phyloP scores from a whole-genome alignment of 2,113 vertebrate genomes.

The Ornithorhynchus anatinus region DNA sequence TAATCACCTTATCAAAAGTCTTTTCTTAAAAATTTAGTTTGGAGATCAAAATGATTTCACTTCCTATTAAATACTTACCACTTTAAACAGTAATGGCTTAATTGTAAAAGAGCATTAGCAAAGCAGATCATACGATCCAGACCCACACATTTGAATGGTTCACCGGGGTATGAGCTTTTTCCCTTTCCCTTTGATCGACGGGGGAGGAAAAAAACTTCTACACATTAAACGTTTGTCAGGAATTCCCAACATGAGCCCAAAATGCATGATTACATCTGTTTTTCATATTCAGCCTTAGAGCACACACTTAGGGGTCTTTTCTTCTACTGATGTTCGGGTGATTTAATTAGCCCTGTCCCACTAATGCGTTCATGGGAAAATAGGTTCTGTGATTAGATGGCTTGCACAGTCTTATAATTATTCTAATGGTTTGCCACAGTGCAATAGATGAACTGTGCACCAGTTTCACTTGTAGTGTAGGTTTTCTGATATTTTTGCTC shows the following conservation, averaged over 20 bases:
- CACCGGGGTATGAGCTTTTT: background rate
- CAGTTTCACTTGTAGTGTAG: slow-evolving; percentile 29
- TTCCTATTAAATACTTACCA: slow-evolving; percentile 27
- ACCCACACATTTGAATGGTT: slow-evolving; percentile 15
- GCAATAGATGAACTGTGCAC: slow-evolving; percentile 32
- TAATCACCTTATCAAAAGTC: slow-evolving; percentile 35
- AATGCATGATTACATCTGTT: slow-evolving; percentile 42
- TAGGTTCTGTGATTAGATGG: slow-evolving; percentile 41
- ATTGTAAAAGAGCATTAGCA: slow-evolving; percentile 28
- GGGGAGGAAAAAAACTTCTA: slow-evolving; percentile 6
- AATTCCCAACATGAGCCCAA: slow-evolving; percentile 14
- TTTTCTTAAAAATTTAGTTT: slow-evolving; percentile 50
- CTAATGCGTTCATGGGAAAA: slow-evolving; percentile 48
- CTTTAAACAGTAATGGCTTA: slow-evolving; percentile 32
- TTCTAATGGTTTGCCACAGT: slow-evolving; percentile 44
- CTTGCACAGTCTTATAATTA: slow-evolving; percentile 34
- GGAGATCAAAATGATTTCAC: slow-evolving; percentile 25
- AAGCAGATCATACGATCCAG: slow-evolving; percentile 5
- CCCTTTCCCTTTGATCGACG: slow-evolving; percentile 19
- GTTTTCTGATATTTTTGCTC: slow-evolving; percentile 32
- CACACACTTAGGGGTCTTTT: slow-evolving; percentile 24
- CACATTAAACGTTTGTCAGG: slow-evolving; percentile 13
- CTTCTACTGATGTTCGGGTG: slow-evolving; percentile 34
- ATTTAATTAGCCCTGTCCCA: slow-evolving; percentile 53
- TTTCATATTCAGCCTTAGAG: slow-evolving; percentile 31